Evolutionary conservation across 1,140 invertebrate species (phyloP).

Genomic region (Vanessa atalanta): DNA sequence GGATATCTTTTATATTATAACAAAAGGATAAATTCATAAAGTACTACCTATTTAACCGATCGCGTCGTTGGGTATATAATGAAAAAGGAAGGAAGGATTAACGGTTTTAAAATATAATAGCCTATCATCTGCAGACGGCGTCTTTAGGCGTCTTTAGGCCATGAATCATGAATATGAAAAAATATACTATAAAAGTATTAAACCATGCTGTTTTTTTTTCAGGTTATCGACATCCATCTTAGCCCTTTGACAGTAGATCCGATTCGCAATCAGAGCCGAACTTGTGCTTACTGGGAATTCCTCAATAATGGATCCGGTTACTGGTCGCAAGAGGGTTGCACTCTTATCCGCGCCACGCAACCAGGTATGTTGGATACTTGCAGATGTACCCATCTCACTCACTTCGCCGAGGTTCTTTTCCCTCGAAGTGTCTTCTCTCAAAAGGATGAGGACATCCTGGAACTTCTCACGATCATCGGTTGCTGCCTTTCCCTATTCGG

Average conservation of each 20-base stretch:
- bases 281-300: slow-evolving; percentile 78
- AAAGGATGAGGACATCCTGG: slow-evolving; percentile 56
- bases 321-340: slow-evolving; percentile 75
- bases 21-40: no score
- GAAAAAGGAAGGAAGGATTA: no score
- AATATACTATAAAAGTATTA: neutral
- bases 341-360: slow-evolving; percentile 52
- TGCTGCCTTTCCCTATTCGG: slow-evolving; percentile 75
- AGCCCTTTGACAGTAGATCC: slow-evolving; percentile 46
- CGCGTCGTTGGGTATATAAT: no score
- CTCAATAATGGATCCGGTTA: slow-evolving; percentile 49
- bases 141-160: no score
- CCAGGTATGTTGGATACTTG: slow-evolving; percentile 68
- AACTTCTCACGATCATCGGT: slow-evolving; percentile 70
- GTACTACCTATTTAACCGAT: no score
- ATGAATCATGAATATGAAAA: no score
- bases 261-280: slow-evolving; percentile 57
- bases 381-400: slow-evolving; percentile 77
- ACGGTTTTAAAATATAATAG: no score
- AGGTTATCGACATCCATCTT: slow-evolving; percentile 73
- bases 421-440: slow-evolving; percentile 59
- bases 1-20: no score
- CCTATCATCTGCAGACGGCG: no score
- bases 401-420: slow-evolving; percentile 78
- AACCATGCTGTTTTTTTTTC: slow-evolving; percentile 26